phyloP scores from a whole-genome alignment of 2,797 vertebrate genomes.

The Scomberomorus guttatus region DNA sequence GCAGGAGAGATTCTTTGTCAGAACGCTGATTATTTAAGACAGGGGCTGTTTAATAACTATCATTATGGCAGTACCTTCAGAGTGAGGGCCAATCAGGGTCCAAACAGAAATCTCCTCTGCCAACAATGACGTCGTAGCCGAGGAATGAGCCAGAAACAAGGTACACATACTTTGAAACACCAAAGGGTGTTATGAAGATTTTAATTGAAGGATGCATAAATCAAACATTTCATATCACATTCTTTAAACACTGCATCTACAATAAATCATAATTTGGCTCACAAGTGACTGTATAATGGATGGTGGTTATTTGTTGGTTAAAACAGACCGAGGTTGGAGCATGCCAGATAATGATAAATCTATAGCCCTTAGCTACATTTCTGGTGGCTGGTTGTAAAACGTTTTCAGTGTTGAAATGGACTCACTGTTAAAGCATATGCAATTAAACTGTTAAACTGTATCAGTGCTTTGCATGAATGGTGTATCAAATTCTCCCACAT shows the following conservation, averaged over 20 bases:
- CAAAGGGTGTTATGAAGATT: constrained; percentile 59
- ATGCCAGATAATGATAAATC: constrained; percentile 63
- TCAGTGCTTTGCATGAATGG: not conserved
- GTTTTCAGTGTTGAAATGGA: constrained; percentile 22
- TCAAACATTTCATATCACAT: constrained; percentile 62
- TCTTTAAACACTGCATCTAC: constrained; percentile 47
- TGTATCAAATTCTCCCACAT: not conserved
- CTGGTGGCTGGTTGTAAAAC: constrained; percentile 49
- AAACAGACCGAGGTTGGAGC: constrained; percentile 49
- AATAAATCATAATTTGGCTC: constrained; percentile 67
- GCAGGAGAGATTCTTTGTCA: constrained; percentile 48
- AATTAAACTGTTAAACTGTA: not conserved
- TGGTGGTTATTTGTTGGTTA: constrained; percentile 60
- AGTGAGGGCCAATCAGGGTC: constrained; percentile 63
- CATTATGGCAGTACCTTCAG: constrained; percentile 65
- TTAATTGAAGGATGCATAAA: constrained; percentile 74
- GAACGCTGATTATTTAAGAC: constrained; percentile 58
- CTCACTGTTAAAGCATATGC: not conserved
- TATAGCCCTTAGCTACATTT: constrained; percentile 48
- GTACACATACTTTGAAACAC: constrained; percentile 55
- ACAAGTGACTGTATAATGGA: constrained; percentile 61
- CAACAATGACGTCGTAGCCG: constrained; percentile 49
- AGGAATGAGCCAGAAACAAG: constrained; percentile 58
- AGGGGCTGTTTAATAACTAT: constrained; percentile 69
- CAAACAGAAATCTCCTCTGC: constrained; percentile 49